These are phyloP conservation scores for Torymus tubicola DNA, from an alignment of 2,888 invertebrate species.

Conservation along the genomic window DNA sequence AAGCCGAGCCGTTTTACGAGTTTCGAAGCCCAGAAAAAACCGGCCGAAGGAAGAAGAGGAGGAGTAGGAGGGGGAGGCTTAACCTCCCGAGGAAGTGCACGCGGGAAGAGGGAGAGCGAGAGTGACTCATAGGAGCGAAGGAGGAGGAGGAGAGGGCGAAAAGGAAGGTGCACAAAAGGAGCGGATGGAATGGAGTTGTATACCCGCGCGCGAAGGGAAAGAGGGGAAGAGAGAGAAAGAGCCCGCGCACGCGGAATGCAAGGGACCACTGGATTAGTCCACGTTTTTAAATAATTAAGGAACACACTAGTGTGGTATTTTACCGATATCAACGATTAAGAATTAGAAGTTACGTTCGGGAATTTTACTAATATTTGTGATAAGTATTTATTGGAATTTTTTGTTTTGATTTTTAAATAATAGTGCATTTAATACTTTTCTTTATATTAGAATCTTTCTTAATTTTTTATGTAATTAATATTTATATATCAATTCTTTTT, in stretches of 20 bases:
- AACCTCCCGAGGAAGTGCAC: too few species aligned
- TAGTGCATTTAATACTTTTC: too few species aligned
- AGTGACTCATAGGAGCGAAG: constrained; percentile 45
- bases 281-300: constrained; percentile 11
- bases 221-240: background rate
- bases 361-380: too few species aligned
- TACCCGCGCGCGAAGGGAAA: too few species aligned
- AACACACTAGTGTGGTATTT: background rate
- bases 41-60: constrained; percentile 8
- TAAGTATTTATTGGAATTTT: too few species aligned
- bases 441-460: too few species aligned
- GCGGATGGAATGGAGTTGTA: constrained; percentile 32
- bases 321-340: too few species aligned
- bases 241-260: background rate
- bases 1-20: constrained; percentile 52
- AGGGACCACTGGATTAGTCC: background rate
- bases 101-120: background rate
- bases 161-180: constrained; percentile 37
- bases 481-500: too few species aligned
- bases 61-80: background rate
- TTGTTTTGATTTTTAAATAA: too few species aligned
- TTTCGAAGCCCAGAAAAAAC: constrained; percentile 46
- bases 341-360: too few species aligned
- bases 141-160: background rate
- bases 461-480: too few species aligned